Evolutionary conservation across 2,797 vertebrate species (phyloP).

Genomic region (Sciurus vulgaris): DNA sequence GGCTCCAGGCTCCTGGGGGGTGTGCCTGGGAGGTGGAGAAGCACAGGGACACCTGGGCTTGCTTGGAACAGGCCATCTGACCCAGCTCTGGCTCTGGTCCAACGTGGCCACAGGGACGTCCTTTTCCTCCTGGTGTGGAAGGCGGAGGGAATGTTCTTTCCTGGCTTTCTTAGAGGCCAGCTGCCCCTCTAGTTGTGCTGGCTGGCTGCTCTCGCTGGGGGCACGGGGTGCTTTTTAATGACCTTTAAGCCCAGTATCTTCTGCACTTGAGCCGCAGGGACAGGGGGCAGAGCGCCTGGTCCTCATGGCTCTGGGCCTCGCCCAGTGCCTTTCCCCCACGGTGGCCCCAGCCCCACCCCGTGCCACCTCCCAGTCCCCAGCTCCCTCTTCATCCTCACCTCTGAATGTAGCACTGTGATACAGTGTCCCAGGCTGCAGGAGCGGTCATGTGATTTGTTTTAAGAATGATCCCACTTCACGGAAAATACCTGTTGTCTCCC

Average conservation of each 20-base stretch:
- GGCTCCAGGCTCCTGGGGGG: not conserved
- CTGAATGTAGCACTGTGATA: not conserved
- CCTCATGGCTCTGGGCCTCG: not conserved
- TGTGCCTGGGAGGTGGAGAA: not conserved
- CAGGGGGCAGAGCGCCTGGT: rapidly evolving
- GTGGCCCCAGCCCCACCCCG: not conserved
- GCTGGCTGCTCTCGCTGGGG: not conserved
- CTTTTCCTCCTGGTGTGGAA: not conserved
- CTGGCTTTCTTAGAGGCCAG: not conserved
- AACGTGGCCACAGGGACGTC: not conserved
- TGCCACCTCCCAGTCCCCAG: not conserved
- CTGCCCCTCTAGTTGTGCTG: not conserved
- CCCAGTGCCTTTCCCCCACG: not conserved
- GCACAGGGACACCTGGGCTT: not conserved
- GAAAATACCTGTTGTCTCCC: not conserved
- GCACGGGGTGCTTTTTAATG: not conserved
- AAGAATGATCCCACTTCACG: not conserved
- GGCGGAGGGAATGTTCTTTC: not conserved
- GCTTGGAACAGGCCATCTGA: not conserved
- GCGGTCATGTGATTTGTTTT: not conserved
- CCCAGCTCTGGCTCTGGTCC: not conserved
- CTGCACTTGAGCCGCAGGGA: not conserved
- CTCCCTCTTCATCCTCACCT: too few relatives aligned
- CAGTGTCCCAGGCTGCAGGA: not conserved
- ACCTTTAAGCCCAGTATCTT: not conserved